Evolutionary conservation across 2,113 vertebrate genomes (phyloP).

Genomic region (Poeciliopsis retropinna): DNA sequence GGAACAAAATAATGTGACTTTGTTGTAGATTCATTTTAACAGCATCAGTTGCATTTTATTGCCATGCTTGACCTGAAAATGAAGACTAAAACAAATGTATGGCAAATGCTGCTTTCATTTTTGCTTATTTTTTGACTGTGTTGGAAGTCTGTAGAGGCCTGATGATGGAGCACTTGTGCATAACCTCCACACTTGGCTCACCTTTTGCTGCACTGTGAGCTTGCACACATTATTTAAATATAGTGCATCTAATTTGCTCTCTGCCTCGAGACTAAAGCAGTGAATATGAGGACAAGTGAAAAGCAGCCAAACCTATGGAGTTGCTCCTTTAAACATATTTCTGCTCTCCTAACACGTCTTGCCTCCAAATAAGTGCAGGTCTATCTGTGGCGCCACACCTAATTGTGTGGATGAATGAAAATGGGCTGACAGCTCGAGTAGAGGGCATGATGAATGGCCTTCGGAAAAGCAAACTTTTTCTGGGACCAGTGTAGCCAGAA

Average conservation of each 20-base stretch:
- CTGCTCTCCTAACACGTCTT: conserved; percentile 4
- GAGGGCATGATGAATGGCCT: conserved; percentile 57
- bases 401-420: conserved; percentile 38
- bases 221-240: conserved; percentile 64
- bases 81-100: background rate
- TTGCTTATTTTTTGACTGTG: conserved; percentile 9
- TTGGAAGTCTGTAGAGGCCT: conserved; percentile 42
- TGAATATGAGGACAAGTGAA: background rate
- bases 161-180: conserved; percentile 56
- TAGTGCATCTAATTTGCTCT: conserved; percentile 18
- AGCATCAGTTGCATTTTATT: background rate
- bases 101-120: conserved; percentile 37
- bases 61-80: background rate
- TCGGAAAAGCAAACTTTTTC: conserved; percentile 29
- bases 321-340: background rate
- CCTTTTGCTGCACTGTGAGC: conserved; percentile 46
- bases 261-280: conserved; percentile 12
- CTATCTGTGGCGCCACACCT: background rate
- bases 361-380: conserved; percentile 24
- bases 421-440: conserved; percentile 32
- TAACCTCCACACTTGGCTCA: conserved; percentile 35
- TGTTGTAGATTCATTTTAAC: background rate
- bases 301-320: conserved; percentile 21
- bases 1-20: conserved; percentile 2
- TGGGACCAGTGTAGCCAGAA: conserved; percentile 1